Conservation (phyloP, 2,888 invertebrate species). For the Thymelicus lineola region DNA sequence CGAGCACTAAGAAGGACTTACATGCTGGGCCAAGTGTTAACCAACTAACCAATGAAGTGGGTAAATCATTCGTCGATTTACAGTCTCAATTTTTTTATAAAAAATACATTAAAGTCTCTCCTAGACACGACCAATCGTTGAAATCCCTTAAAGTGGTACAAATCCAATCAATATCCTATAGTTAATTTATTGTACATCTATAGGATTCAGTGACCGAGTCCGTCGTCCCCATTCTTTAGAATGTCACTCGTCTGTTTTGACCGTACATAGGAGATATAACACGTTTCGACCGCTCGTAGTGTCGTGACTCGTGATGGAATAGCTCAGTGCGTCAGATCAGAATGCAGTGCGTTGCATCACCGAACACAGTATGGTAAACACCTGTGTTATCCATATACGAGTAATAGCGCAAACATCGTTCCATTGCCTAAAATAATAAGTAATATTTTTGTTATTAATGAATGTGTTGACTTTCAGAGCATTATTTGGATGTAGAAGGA, state of each 20-base stretch:
- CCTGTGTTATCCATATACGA: slow-evolving; percentile 9
- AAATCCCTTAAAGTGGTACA: not conserved
- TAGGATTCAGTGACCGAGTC: slow-evolving; percentile 18
- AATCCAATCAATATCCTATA: slow-evolving; percentile 1
- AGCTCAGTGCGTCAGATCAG: not conserved
- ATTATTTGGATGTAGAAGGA: not conserved
- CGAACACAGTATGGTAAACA: slow-evolving; percentile 18
- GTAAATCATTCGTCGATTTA: no score
- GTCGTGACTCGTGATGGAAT: slow-evolving; percentile 6
- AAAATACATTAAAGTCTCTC: no score
- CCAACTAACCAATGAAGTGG: no score
- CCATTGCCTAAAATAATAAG: not conserved
- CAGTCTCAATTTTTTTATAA: no score
- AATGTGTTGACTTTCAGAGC: not conserved
- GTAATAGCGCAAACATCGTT: not conserved
- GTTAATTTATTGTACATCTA: slow-evolving; percentile 6
- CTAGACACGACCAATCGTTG: no score
- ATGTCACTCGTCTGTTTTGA: slow-evolving; percentile 24
- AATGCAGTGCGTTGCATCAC: slow-evolving; percentile 22
- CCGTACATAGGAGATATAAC: slow-evolving; percentile 28
- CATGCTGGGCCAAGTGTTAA: no score
- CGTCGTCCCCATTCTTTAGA: slow-evolving; percentile 26
- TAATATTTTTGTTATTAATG: not conserved
- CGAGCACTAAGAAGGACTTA: no score
- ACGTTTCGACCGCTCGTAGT: slow-evolving; percentile 5